Evolutionary conservation across 2,888 invertebrate species (phyloP).

Genomic region (Sesia apiformis): DNA sequence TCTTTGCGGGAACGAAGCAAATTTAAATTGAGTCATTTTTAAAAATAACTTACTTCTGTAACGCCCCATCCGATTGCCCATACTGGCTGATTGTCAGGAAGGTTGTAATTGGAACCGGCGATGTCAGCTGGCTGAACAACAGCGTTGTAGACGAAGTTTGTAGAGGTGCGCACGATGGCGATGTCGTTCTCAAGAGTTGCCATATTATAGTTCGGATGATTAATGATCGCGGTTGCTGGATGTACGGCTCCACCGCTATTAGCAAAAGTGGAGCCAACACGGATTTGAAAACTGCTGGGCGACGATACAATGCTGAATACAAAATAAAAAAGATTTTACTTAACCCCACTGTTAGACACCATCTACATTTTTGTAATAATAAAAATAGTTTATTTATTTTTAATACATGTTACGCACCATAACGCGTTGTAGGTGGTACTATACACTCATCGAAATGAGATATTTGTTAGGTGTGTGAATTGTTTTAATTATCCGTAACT

Average conservation of each 20-base stretch:
- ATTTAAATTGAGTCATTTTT: too few relatives aligned
- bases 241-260: conserved; percentile 30
- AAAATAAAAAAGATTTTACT: too few relatives aligned
- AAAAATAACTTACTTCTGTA: conserved; percentile 23
- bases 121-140: conserved; percentile 23
- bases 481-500: too few relatives aligned
- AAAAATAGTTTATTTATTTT: too few relatives aligned
- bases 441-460: too few relatives aligned
- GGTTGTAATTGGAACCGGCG: conserved; percentile 26
- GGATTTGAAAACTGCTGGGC: conserved; percentile 6
- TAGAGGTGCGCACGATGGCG: conserved; percentile 31
- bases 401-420: too few relatives aligned
- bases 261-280: conserved; percentile 29
- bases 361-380: too few relatives aligned
- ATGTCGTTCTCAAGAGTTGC: conserved; percentile 30
- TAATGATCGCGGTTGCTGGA: conserved; percentile 12
- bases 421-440: too few relatives aligned
- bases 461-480: too few relatives aligned
- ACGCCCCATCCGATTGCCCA: conserved; percentile 53
- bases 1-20: too few relatives aligned
- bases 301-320: too few relatives aligned
- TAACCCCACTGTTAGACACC: too few relatives aligned
- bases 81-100: conserved; percentile 31
- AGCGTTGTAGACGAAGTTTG: conserved; percentile 18
- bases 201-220: conserved; percentile 34